These are phyloP conservation scores for Meganola albula DNA, from an alignment of 2,888 invertebrate species.

Conservation along the genomic window DNA sequence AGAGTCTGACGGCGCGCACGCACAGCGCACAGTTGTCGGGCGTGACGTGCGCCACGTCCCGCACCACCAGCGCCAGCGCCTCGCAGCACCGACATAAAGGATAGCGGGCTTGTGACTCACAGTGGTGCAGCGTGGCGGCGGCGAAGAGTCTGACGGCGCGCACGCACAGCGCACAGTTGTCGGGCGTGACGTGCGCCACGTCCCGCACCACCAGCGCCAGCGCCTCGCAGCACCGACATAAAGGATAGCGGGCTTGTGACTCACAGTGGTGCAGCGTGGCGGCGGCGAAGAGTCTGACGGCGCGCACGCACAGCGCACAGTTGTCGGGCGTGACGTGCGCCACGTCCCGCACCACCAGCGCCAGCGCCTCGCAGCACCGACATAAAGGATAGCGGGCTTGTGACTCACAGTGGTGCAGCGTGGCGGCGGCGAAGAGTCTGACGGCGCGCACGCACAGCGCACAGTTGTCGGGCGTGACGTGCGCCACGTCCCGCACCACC, in stretches of 20 bases:
- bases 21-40: constrained; percentile 97
- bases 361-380: constrained; percentile 95
- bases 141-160: constrained; percentile 94
- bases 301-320: constrained; percentile 93
- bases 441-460: constrained; percentile 93
- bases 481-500: constrained; percentile 96
- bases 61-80: constrained; percentile 93
- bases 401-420: constrained; percentile 83
- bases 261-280: constrained; percentile 86
- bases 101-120: too few species aligned
- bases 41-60: constrained; percentile 98
- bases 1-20: constrained; percentile 91
- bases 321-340: constrained; percentile 99
- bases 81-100: constrained; percentile 97
- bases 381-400: too few species aligned
- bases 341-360: constrained; percentile 96
- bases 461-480: constrained; percentile 98
- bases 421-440: constrained; percentile 94
- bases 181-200: constrained; percentile 97
- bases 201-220: constrained; percentile 96
- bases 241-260: too few species aligned
- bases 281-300: constrained; percentile 93
- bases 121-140: constrained; percentile 88
- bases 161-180: constrained; percentile 95
- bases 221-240: constrained; percentile 96